phyloP scores from a whole-genome alignment of 2,888 invertebrate species.

The Epiperipatus broadwayi region DNA sequence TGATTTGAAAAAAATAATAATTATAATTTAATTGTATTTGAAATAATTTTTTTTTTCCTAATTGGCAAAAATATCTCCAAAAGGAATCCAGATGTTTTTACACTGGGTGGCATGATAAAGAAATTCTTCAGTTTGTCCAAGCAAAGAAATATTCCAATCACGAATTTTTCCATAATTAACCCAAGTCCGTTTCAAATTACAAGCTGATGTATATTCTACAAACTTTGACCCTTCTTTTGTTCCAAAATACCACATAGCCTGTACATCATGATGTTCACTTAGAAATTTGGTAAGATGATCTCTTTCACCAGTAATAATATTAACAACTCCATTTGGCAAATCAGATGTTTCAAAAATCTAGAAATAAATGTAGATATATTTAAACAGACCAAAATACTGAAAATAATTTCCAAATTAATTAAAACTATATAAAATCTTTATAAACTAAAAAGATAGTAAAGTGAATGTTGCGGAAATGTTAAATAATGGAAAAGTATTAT shows the following conservation, averaged over 20 bases:
- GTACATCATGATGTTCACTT: slow-evolving; percentile 29
- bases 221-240: slow-evolving; percentile 26
- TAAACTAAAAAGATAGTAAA: too few species aligned
- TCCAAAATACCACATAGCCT: slow-evolving; percentile 27
- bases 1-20: too few species aligned
- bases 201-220: slow-evolving; percentile 26
- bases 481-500: too few species aligned
- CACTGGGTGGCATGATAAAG: slow-evolving; percentile 27
- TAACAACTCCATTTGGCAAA: slow-evolving; percentile 31
- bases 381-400: slow-evolving; percentile 4
- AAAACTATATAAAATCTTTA: not conserved
- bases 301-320: slow-evolving; percentile 29
- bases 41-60: too few species aligned
- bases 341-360: slow-evolving; percentile 32
- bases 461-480: too few species aligned
- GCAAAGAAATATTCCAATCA: slow-evolving; percentile 26
- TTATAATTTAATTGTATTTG: slow-evolving; percentile 18
- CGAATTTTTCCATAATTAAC: slow-evolving; percentile 26
- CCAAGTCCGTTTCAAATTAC: slow-evolving; percentile 30
- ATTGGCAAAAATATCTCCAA: slow-evolving; percentile 33
- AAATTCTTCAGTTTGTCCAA: slow-evolving; percentile 29
- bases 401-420: too few species aligned
- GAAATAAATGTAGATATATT: slow-evolving; percentile 11
- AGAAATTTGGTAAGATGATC: slow-evolving; percentile 28
- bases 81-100: slow-evolving; percentile 32